Conservation (phyloP, 1,140 invertebrate genomes). For the Pentalonia nigronervosa region DNA sequence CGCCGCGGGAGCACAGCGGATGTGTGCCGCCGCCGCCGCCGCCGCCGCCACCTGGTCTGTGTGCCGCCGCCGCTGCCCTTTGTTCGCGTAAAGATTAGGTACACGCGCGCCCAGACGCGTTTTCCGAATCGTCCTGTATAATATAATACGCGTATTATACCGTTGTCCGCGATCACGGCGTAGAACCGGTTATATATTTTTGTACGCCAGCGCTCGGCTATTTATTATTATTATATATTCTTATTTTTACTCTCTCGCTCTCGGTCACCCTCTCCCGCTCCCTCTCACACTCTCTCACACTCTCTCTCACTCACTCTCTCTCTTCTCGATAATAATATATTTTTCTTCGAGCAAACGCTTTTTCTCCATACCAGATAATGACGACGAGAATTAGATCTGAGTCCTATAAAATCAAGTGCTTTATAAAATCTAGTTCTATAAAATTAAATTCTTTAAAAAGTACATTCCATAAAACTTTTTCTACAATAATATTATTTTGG, state of each 20-base stretch:
- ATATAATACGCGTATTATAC: not conserved
- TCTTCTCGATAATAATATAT: no score
- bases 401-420: not conserved
- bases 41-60: not conserved
- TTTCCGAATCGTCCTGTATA: conserved; percentile 36
- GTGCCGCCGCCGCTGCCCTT: not conserved
- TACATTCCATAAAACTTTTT: no score
- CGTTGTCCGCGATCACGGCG: conserved; percentile 44
- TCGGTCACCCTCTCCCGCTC: not conserved
- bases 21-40: not conserved
- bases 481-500: no score
- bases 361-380: not conserved
- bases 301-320: not conserved
- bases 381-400: not conserved
- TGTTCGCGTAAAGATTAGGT: conserved; percentile 16
- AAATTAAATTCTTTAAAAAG: no score
- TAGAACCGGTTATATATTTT: conserved; percentile 44
- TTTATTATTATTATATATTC: not conserved
- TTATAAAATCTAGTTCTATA: no score
- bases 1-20: not conserved
- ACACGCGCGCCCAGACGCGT: not conserved
- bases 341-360: not conserved
- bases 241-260: not conserved
- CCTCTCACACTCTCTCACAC: no score
- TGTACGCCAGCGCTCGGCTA: not conserved